Evolutionary conservation across 2,888 invertebrate genomes (phyloP), one percentile per base, ranked within the genome.

Genomic region (Imbricaverruca yamaguchii): DNA sequence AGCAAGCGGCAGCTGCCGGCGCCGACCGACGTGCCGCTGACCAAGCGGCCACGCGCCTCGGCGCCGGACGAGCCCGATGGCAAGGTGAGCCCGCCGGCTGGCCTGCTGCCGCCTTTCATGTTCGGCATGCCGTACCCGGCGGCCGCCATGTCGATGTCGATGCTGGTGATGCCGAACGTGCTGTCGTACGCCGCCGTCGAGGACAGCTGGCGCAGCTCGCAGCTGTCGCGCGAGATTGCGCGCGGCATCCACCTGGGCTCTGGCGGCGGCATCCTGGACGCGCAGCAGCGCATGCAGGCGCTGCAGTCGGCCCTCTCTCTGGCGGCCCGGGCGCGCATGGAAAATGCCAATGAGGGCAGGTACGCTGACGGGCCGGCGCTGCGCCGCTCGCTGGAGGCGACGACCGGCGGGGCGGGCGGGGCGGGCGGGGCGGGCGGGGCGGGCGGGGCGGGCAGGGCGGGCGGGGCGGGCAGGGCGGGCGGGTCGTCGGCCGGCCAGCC

Each of bases 391-490:
- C 56, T 8, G 63, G 63, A 10, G 63, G 63, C 39, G 18, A 4
- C 39, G 39, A 39, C 39, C 15, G n/a, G 25, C 56, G 12, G 55
- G 67, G 94, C 0, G 94, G 39, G 39, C 94, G 87, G 94, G 95
- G 94, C 94, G 95, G 39, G 39, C 39, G 39, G 39, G 39, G 94
- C 0, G 94, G 39, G 39, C 94, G 87, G 94, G 95, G 94, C 94
- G 95, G n/a, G 25, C 56, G 12, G 55, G 67, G 94, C 0, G 94
- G 39, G 39, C 94, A 87, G 94, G 95, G 94, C 94, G 95, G n/a
- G 25, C 56, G 12, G 55, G 67, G 94, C 0, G 94, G 39, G 39
- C 94, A 87, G 94, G 95, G 94, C 94, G 95, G 39, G 39, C 39
- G 39, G 39, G 39, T 39, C 39, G 39, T 4, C 39, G 39, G 39